Evolutionary conservation across 2,113 vertebrate genomes (phyloP).

Genomic region (Baryphthengus martii): DNA sequence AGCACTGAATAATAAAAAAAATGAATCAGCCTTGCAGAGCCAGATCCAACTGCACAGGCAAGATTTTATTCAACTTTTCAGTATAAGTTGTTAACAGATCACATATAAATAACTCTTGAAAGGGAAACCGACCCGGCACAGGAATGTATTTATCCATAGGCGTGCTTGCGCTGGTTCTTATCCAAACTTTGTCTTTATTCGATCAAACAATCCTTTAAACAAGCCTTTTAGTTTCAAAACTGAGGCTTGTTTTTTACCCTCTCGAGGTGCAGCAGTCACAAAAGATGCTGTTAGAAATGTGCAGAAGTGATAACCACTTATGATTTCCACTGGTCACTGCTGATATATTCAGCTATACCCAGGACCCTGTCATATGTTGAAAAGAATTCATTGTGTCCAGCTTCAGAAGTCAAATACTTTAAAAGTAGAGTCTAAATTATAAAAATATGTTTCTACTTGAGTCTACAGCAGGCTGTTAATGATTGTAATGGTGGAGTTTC

Average conservation of each 20-base stretch:
- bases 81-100: neutral
- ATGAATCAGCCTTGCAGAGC: neutral
- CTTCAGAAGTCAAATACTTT: neutral
- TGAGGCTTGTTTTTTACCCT: neutral
- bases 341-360: neutral
- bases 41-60: slow-evolving; percentile 13
- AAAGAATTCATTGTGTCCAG: neutral
- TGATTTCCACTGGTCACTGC: neutral
- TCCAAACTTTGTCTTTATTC: slow-evolving; percentile 2
- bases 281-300: neutral
- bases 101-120: neutral
- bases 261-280: neutral
- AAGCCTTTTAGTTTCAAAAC: neutral
- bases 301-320: neutral
- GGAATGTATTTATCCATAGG: neutral
- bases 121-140: neutral
- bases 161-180: neutral
- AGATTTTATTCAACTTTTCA: neutral
- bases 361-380: neutral
- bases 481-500: neutral
- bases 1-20: neutral
- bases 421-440: neutral
- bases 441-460: neutral
- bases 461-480: neutral
- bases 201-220: neutral